Percentiles rank a stretch among this genome's conserved stretches.
These are phyloP conservation scores for Pyralis farinalis DNA, from an alignment of 2,888 invertebrate genomes.

Conservation along the genomic window DNA sequence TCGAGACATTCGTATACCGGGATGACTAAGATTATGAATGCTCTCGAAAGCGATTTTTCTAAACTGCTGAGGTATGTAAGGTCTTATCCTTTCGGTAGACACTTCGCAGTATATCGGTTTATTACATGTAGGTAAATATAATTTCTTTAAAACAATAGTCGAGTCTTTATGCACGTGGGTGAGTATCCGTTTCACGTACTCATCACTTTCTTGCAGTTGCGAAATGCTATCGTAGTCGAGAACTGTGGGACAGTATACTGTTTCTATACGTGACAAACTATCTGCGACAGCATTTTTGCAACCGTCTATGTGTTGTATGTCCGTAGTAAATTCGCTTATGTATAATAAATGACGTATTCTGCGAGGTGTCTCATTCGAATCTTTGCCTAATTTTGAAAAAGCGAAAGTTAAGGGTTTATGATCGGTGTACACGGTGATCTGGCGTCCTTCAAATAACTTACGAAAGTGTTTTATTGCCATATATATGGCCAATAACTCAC, in stretches of 20 bases:
- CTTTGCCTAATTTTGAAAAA: conserved; percentile 8
- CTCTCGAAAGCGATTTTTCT: conserved; percentile 10
- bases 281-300: conserved; percentile 16
- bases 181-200: too few species aligned
- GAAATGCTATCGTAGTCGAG: conserved; percentile 18
- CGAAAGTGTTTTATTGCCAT: too few species aligned
- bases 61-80: conserved; percentile 11
- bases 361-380: conserved; percentile 15
- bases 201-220: conserved; percentile 8
- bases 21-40: conserved; percentile 15
- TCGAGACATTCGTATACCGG: conserved; percentile 11
- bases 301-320: conserved; percentile 15
- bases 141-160: not conserved
- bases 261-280: conserved; percentile 15
- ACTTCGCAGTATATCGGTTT: conserved; percentile 10
- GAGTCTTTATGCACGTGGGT: too few species aligned
- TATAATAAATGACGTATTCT: conserved; percentile 13
- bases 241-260: conserved; percentile 12
- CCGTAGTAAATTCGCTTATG: conserved; percentile 19
- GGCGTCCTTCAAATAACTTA: conserved; percentile 12
- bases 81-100: conserved; percentile 9
- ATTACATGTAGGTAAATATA: not conserved
- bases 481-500: too few species aligned
- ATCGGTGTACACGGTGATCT: conserved; percentile 13
- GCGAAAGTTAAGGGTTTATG: conserved; percentile 16